phyloP scores from a whole-genome alignment of 1,140 invertebrate genomes.

The Homalodisca vitripennis region DNA sequence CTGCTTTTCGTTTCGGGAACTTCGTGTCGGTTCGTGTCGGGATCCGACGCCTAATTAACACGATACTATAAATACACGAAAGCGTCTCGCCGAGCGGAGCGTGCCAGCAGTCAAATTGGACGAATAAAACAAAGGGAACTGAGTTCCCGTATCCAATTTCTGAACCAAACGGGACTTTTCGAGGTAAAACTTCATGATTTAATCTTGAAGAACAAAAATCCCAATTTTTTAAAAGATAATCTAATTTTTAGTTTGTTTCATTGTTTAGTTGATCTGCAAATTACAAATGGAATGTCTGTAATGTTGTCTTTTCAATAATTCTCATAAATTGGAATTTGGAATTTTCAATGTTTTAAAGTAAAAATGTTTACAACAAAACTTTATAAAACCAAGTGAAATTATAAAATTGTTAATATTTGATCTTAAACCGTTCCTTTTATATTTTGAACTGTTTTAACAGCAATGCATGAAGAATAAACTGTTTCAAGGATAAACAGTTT shows the following conservation, averaged over 20 bases:
- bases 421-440: too few relatives aligned
- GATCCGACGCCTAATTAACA: slow-evolving; percentile 15
- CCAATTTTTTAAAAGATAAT: neutral
- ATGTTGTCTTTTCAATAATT: neutral
- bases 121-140: slow-evolving; percentile 22
- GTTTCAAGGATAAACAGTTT: too few relatives aligned
- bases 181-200: neutral
- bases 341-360: too few relatives aligned
- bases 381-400: too few relatives aligned
- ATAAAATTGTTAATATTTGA: too few relatives aligned
- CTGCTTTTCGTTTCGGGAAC: neutral
- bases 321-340: neutral
- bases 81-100: neutral
- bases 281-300: neutral
- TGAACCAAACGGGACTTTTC: neutral
- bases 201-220: neutral
- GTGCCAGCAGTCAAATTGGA: slow-evolving; percentile 19
- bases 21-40: neutral
- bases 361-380: too few relatives aligned
- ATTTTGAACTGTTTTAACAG: too few relatives aligned
- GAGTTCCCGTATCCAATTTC: slow-evolving; percentile 7
- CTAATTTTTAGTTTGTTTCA: neutral
- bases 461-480: too few relatives aligned
- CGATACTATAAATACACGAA: neutral
- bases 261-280: neutral